These are phyloP conservation scores for Merodon equestris DNA, from an alignment of 2,888 invertebrate genomes.

Conservation along the genomic window DNA sequence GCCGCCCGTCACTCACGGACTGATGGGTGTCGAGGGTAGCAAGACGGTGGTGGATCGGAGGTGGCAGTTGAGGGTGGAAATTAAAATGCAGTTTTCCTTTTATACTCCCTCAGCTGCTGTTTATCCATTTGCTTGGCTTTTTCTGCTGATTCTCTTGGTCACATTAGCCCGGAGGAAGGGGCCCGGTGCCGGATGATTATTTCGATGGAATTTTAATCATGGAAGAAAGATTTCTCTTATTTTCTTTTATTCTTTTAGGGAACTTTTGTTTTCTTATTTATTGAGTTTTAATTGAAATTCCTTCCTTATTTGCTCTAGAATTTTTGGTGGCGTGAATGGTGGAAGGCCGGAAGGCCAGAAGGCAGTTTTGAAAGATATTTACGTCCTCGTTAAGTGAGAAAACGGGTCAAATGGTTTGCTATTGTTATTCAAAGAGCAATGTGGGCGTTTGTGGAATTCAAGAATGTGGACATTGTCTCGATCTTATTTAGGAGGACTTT, in stretches of 20 bases:
- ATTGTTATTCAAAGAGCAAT: too few species aligned
- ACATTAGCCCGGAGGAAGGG: neutral
- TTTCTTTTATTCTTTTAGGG: slow-evolving; percentile 20
- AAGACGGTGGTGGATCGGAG: too few species aligned
- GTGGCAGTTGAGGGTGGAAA: slow-evolving; percentile 45
- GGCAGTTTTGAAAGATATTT: slow-evolving; percentile 5
- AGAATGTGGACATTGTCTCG: too few species aligned
- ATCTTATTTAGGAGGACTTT: too few species aligned
- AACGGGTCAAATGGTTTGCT: too few species aligned
- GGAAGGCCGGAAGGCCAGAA: neutral
- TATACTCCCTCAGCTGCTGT: slow-evolving; percentile 54
- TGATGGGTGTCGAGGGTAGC: too few species aligned
- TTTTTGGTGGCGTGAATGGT: slow-evolving; percentile 9
- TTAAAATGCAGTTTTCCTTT: slow-evolving; percentile 66
- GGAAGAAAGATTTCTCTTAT: slow-evolving; percentile 53
- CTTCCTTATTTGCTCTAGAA: slow-evolving; percentile 48
- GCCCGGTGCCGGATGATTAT: slow-evolving; percentile 38
- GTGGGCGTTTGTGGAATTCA: too few species aligned
- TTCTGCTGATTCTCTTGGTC: neutral
- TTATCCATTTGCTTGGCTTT: slow-evolving; percentile 53
- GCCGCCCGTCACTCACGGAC: slow-evolving; percentile 10
- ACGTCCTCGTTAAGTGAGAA: too few species aligned
- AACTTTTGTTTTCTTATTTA: slow-evolving; percentile 21
- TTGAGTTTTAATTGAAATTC: slow-evolving; percentile 66
- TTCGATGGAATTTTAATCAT: slow-evolving; percentile 67